Conservation (phyloP, 1,140 invertebrate genomes). For the Tyrophagus putrescentiae region DNA sequence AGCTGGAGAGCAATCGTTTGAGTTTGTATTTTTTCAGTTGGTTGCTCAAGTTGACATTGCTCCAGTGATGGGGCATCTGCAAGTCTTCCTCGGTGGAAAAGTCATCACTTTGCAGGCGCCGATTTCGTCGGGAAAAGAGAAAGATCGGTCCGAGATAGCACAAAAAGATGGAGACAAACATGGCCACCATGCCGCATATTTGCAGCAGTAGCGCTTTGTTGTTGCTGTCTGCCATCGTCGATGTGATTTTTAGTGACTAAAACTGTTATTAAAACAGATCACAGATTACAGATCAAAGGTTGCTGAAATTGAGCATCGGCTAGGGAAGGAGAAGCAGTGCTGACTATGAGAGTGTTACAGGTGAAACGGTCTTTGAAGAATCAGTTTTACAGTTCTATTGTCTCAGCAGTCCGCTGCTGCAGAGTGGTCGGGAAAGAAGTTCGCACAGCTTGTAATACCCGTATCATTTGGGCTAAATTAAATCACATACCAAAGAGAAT, state of each 20-base stretch:
- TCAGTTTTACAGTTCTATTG: too few species aligned
- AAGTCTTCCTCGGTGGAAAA: neutral
- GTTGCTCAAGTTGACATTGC: neutral
- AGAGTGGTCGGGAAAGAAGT: too few species aligned
- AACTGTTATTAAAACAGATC: too few species aligned
- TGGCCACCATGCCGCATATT: slow-evolving; percentile 8
- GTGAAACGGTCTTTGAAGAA: too few species aligned
- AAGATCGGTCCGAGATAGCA: slow-evolving; percentile 19
- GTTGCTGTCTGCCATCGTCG: slow-evolving; percentile 40
- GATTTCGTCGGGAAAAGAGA: slow-evolving; percentile 9
- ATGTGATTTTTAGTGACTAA: too few species aligned
- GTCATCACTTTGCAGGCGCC: neutral
- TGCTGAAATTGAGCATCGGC: too few species aligned
- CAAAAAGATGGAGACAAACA: slow-evolving; percentile 21
- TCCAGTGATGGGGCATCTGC: neutral
- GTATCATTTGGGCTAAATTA: neutral
- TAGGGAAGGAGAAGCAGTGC: too few species aligned
- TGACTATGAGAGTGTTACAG: too few species aligned
- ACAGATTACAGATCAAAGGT: too few species aligned
- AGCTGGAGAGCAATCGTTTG: slow-evolving; percentile 17
- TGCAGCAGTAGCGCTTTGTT: too few species aligned
- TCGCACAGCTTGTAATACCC: too few species aligned
- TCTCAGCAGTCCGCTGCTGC: too few species aligned
- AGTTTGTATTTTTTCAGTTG: slow-evolving; percentile 1
- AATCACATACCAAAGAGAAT: neutral